Evolutionary conservation across 2,888 invertebrate genomes (phyloP).

Genomic region (Caenorhabditis sp.): DNA sequence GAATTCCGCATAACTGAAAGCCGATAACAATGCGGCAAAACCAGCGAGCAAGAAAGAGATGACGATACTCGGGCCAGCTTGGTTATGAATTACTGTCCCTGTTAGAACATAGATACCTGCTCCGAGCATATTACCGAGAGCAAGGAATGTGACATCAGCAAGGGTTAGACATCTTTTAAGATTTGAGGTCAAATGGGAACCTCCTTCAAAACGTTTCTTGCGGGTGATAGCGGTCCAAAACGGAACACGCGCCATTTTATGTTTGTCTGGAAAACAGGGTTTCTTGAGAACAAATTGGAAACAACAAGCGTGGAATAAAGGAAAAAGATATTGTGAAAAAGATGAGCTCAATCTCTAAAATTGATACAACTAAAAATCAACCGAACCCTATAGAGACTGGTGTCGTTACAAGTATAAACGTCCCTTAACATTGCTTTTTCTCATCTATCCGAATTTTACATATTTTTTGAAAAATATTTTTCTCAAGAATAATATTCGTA

Average conservation of each 20-base stretch:
- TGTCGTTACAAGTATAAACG: no score
- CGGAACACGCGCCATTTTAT: constrained; percentile 15
- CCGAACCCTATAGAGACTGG: no score
- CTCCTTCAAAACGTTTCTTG: constrained; percentile 26
- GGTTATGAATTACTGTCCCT: constrained; percentile 81
- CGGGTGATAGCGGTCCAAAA: constrained; percentile 26
- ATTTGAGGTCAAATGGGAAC: constrained; percentile 34
- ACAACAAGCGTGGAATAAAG: no score
- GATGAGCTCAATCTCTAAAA: no score
- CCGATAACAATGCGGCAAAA: constrained; percentile 83
- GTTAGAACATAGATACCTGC: constrained; percentile 90
- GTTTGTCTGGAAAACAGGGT: no score
- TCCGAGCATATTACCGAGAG: constrained; percentile 92
- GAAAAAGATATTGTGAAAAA: no score
- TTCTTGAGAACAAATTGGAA: no score
- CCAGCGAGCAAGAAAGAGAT: constrained; percentile 84
- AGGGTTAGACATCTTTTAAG: constrained; percentile 43
- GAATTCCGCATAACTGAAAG: constrained; percentile 77
- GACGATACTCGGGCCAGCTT: constrained; percentile 89
- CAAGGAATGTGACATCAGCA: constrained; percentile 79
- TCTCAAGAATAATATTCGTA: no score
- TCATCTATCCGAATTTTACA: no score
- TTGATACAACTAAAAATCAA: no score
- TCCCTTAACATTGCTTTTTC: no score
- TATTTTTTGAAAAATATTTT: no score